Evolutionary conservation across 2,888 invertebrate genomes (phyloP), one percentile per base, ranked within the genome.

Genomic region (Ischnura elegans): DNA sequence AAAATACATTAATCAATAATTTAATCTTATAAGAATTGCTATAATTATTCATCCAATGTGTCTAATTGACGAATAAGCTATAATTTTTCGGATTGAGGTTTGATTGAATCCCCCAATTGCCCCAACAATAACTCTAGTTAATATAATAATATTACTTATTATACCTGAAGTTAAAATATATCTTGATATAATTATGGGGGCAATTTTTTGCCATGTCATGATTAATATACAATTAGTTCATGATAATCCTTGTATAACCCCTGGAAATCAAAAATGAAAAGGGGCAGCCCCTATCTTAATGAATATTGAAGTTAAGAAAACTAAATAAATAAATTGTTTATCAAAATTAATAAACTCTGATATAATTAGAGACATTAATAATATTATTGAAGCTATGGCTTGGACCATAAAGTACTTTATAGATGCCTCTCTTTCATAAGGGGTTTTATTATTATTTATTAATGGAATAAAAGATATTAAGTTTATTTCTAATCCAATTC

Each of bases 401-500:
- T 97, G 97, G 0, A 96, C 96, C 95, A 97, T 94, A 95, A 97
- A 97, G 95, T 97, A 97, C 96, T 97, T 97, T 96, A 97, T 95
- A 0, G 96, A 96, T n/a, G 97, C 96, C 96, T 97, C 97, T 0
- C 96, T 96, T 0, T 96, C 95, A 95, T 96, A 94, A 95, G 96
- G 95, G 95, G 97, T 97, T 95, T 96, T 96, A 55, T 95, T 95
- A 85, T 96, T 96, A 94, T 96, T 96, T 95, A 97, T 96, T 95
- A 97, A 94, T 94, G 97, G 97, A 90, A 97, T 97, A 96, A 97
- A 97, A 95, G 97, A 96, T 95, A 97, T 95, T 95, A 97, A 95
- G 96, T 97, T 97, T 96, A 97, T 97, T 96, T 97, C 97, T 96
- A 97, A 95, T 0, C 97, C 97, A 96, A 97, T 96, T 97, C 97